Evolutionary conservation across 23 tunicate genomes (phyloP), one percentile per base, ranked within the genome.

Genomic region (Clavelina lepadiformis): DNA sequence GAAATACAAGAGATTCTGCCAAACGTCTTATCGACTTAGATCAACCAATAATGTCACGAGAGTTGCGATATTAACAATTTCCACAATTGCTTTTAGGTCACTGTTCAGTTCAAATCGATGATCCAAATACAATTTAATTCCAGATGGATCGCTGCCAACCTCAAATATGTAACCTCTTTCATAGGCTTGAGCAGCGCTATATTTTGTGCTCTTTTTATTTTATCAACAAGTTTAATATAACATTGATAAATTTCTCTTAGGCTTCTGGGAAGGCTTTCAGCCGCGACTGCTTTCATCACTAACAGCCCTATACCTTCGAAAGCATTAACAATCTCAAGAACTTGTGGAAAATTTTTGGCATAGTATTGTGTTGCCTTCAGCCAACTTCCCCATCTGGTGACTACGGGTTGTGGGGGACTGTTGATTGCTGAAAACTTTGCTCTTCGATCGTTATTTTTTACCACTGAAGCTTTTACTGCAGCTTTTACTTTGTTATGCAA

Each of bases 321-420:
- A 64, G 70, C 70, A 41, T 64, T 64, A 20, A 69, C 75, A 15
- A 69, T 69, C 49, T 53, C 62, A 55, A n/a, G 46, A 53, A 69
- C 75, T 69, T 69, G 49, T 31, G 63, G 62, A 55, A 67, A 32
- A 18, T 69, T 69, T 69, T 53, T 54, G 63, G 64, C 64, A 69
- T 69, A 54, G 49, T 69, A 69, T 69, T 69, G 46, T 53, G 63
- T 63, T 53, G 75, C 75, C 46, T 66, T 69, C 30, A 69, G 65
- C 75, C 65, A 69, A 53, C 63, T 69, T 54, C 46, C 65, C 75
- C 65, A 69, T 69, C 65, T n/a, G 36, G 75, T 69, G 63, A 69
- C 63, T 20, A 69, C 65, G 6, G 75, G 75, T 33, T 69, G 75
- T 53, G 64, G 75, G 30, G 64, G 75, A 53, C 75, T 66, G 57